Conservation (phyloP, 2,888 invertebrate genomes). For the Acronicta aceris region DNA sequence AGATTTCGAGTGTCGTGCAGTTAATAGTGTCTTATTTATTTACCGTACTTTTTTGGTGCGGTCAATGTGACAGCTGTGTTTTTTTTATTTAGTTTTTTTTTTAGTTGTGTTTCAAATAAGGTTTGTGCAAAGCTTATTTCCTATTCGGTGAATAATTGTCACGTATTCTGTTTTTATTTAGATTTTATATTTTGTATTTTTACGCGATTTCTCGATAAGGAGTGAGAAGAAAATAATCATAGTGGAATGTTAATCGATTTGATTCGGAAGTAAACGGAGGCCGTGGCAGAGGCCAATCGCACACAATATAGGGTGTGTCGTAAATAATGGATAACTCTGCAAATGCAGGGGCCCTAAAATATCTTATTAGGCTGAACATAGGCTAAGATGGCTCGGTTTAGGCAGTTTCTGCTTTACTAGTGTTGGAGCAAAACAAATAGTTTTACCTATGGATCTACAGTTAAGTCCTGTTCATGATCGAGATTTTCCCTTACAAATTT, state of each 20-base stretch:
- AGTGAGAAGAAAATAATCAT: conserved; percentile 5
- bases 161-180: neutral
- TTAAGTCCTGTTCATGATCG: too few relatives aligned
- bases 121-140: conserved; percentile 9
- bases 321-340: too few relatives aligned
- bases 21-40: conserved; percentile 35
- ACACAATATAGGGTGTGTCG: too few relatives aligned
- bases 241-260: conserved; percentile 22
- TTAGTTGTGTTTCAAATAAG: conserved; percentile 18
- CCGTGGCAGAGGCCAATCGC: neutral
- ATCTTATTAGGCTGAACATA: too few relatives aligned
- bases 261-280: conserved; percentile 14
- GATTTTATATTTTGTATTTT: neutral
- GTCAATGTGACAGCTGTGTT: conserved; percentile 34
- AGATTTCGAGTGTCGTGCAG: conserved; percentile 45
- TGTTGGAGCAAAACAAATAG: too few relatives aligned
- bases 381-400: too few relatives aligned
- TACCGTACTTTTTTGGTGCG: conserved; percentile 11
- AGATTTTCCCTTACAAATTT: too few relatives aligned
- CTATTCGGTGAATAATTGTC: neutral
- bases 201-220: conserved; percentile 1
- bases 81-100: conserved; percentile 4
- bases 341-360: too few relatives aligned
- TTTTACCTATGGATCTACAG: too few relatives aligned
- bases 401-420: too few relatives aligned